phyloP scores from a whole-genome alignment of 2,113 vertebrate species.

The Bubo scandiacus region DNA sequence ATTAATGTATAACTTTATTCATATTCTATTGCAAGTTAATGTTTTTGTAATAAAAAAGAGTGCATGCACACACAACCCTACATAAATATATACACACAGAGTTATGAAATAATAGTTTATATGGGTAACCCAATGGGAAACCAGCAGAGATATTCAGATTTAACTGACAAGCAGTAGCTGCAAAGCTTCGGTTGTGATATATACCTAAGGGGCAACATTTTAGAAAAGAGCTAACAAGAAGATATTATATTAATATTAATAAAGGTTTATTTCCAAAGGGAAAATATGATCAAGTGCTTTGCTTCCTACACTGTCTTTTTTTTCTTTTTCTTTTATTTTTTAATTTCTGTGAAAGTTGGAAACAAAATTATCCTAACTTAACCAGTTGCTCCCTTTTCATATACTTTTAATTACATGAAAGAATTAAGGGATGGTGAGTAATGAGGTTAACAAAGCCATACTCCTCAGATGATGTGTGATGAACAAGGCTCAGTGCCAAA shows the following conservation, averaged over 20 bases:
- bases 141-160: background rate
- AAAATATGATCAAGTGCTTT: conserved; percentile 22
- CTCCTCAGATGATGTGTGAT: background rate
- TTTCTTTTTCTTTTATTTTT: no score
- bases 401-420: background rate
- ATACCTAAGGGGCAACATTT: conserved; percentile 32
- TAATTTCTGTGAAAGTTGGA: background rate
- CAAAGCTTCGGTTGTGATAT: background rate
- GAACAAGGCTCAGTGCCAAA: background rate
- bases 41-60: background rate
- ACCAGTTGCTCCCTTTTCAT: background rate
- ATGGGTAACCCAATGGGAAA: background rate
- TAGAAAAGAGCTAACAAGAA: conserved; percentile 43
- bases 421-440: background rate
- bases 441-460: background rate
- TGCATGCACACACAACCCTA: accelerated
- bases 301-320: background rate
- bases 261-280: conserved; percentile 28
- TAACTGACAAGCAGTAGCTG: background rate
- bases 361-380: background rate
- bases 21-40: background rate
- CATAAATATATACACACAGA: background rate
- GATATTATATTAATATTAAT: conserved; percentile 58
- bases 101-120: conserved; percentile 18
- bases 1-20: background rate